These are phyloP conservation scores for Anabas testudineus DNA, from an alignment of 2,797 vertebrate species.

Conservation along the genomic window DNA sequence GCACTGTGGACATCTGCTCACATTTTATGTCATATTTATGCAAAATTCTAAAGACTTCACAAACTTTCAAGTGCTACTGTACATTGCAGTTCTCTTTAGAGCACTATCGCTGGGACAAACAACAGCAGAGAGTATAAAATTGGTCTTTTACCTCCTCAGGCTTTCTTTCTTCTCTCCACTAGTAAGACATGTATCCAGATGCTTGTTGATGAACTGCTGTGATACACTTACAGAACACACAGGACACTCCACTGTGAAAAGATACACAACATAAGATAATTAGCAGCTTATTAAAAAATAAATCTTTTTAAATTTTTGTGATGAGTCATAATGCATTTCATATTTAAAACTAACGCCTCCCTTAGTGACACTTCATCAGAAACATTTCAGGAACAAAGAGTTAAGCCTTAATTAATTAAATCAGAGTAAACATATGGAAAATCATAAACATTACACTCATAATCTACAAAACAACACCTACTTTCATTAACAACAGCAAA, in stretches of 20 bases:
- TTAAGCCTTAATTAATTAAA: neutral
- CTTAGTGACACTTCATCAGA: neutral
- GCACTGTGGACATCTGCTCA: neutral
- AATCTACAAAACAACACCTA: neutral
- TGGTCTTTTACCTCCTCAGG: conserved; percentile 87
- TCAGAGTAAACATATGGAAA: neutral
- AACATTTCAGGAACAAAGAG: neutral
- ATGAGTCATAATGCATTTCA: neutral
- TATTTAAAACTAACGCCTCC: neutral
- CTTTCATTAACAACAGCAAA: neutral
- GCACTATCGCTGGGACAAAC: conserved; percentile 5
- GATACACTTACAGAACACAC: conserved; percentile 89
- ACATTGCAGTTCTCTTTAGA: neutral
- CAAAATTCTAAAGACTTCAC: neutral
- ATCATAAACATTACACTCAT: too few relatives aligned
- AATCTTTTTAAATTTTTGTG: neutral
- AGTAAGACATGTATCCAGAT: conserved; percentile 91
- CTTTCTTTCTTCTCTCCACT: conserved; percentile 93
- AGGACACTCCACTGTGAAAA: conserved; percentile 91
- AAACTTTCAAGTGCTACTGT: neutral
- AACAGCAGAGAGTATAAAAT: neutral
- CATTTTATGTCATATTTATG: neutral
- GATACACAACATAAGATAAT: neutral
- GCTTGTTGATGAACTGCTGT: conserved; percentile 91
- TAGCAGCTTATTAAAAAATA: conserved; percentile 2